Conservation (phyloP, 2,797 vertebrate species). For the Phataginus tricuspis region DNA sequence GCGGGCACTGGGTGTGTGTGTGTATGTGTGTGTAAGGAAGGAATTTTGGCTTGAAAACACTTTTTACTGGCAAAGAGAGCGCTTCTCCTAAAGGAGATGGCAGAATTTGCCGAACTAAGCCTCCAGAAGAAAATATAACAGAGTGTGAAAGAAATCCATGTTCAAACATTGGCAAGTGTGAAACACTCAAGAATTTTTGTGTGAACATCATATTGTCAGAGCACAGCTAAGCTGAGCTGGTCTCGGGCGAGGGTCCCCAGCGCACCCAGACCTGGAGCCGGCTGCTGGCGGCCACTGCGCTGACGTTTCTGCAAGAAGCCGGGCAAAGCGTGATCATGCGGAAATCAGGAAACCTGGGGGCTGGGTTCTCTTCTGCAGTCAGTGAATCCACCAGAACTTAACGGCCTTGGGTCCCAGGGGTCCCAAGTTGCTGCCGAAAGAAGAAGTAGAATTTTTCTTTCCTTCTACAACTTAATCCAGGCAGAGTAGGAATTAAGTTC, state of each 20-base stretch:
- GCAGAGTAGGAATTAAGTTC: not conserved
- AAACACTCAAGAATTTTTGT: constrained; percentile 65
- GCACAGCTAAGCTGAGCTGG: constrained; percentile 61
- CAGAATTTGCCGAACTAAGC: constrained; percentile 65
- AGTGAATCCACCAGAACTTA: not conserved
- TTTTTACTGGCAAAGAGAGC: constrained; percentile 56
- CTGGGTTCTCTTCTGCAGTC: not conserved
- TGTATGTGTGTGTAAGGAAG: constrained; percentile 20
- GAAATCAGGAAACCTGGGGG: not conserved
- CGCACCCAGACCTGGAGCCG: constrained; percentile 2
- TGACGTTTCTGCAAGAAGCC: constrained; percentile 26
- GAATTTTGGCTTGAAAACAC: constrained; percentile 43
- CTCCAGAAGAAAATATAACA: constrained; percentile 71
- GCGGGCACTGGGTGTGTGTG: not conserved
- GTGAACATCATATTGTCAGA: constrained; percentile 62
- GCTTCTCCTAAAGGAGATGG: constrained; percentile 46
- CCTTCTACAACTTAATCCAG: not conserved
- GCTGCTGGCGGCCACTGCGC: not conserved
- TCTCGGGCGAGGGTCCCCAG: constrained; percentile 53
- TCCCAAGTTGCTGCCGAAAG: not conserved
- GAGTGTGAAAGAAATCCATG: constrained; percentile 69
- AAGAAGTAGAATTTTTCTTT: not conserved
- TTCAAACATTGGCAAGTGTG: constrained; percentile 77
- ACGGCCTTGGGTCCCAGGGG: not conserved
- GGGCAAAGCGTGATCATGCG: not conserved